Evolutionary conservation across 2,797 vertebrate genomes (phyloP), one percentile per base, ranked within the genome.

Genomic region (Oophaga sylvatica): DNA sequence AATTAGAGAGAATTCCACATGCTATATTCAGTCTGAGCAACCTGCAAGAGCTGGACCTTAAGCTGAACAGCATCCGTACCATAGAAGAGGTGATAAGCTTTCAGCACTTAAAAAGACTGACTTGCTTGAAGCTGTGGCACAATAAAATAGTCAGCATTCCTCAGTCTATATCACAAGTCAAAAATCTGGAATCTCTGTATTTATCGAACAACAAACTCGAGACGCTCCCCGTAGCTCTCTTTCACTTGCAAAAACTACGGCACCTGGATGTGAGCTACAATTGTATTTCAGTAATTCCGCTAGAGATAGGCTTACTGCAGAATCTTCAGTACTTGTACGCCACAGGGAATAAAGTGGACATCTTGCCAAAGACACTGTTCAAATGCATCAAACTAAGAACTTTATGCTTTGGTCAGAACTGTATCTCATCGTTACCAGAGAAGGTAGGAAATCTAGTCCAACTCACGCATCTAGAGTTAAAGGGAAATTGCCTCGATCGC

Each of bases 41-140:
- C 91, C 95, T 99, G 73, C 98, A 99, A 93, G 98, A 99, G 90
- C 93, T 99, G 87, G 98, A 99, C 92, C 94, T 99, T 73, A 99
- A 99, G 90, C 97, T 97, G 22, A 99, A 99, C 90, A 97, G 96
- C 92, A 99, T 99, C 90, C 97, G 97, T 87, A 99, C 97, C 90
- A 99, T 99, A 45, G 98, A 99, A 93, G 98, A 99, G 93, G 95
- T 99, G 90, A 99, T 99, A 90, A 99, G 98, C 93, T 99, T 99
- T 91, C 98, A 99, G 92, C 98, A 99, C 92, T 95, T 99, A 76
- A 99, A 99, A 94, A 96, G 97, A 92, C 95, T 99, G 89, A 98
- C 96, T 4, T 98, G 96, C 93, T 96, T 99, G 91, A 99, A 99
- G 92, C 94, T 99, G 78, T 99, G 98, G 98, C 97, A 99, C 94